A percentile compares a stretch with the other conserved stretches of the same genome.
phyloP scores from a whole-genome alignment of 2,797 vertebrate species.

The Onychomys leucogaster region DNA sequence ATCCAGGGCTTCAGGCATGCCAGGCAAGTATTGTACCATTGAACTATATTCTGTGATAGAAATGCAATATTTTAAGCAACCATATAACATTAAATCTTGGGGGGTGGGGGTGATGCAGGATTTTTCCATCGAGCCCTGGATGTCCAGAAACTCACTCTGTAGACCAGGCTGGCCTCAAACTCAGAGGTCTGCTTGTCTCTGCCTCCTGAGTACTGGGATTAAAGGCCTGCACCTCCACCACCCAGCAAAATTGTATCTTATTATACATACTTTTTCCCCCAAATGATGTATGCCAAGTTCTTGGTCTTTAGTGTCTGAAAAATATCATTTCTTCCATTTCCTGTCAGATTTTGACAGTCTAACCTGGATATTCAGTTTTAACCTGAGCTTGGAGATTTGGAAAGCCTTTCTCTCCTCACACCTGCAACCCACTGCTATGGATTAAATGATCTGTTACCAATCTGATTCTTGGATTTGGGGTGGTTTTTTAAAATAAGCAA shows the following conservation, averaged over 20 bases:
- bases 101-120: neutral
- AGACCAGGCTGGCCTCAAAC: neutral
- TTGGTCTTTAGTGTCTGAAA: neutral
- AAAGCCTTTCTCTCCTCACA: neutral
- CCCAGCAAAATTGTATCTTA: neutral
- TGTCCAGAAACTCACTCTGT: neutral
- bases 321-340: slow-evolving; percentile 1
- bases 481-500: neutral
- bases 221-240: neutral
- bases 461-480: neutral
- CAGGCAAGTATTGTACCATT: neutral
- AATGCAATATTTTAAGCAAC: neutral
- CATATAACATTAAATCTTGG: neutral
- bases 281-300: neutral
- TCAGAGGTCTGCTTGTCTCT: neutral
- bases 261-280: neutral
- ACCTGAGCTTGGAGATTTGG: neutral
- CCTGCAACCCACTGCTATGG: neutral
- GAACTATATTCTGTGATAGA: neutral
- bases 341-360: neutral
- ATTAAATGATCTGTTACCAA: neutral
- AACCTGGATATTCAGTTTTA: neutral
- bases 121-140: neutral
- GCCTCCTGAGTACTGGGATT: neutral
- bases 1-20: neutral